Conservation (phyloP, 2,888 invertebrate species). For the Polydrusus pterygomalis region DNA sequence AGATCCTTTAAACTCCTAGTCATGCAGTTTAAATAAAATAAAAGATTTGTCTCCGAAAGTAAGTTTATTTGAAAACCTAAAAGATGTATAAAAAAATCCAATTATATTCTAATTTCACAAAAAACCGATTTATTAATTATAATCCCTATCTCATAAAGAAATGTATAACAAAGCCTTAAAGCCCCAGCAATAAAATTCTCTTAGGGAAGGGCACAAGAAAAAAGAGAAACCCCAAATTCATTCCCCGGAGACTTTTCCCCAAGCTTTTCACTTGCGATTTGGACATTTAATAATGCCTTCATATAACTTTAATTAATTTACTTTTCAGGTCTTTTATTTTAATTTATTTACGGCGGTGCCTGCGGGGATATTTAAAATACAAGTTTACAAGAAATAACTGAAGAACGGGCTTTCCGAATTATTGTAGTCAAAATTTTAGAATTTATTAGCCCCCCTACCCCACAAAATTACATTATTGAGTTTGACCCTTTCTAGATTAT, state of each 20-base stretch:
- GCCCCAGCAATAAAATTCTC: slow-evolving; percentile 49
- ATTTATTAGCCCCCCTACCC: too few species aligned
- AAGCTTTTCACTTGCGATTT: slow-evolving; percentile 53
- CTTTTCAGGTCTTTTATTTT: slow-evolving; percentile 51
- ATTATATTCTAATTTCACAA: slow-evolving; percentile 4
- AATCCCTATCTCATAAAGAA: slow-evolving; percentile 32
- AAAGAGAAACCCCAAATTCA: slow-evolving; percentile 42
- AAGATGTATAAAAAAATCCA: not conserved
- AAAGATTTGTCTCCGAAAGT: too few species aligned
- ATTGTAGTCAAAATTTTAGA: too few species aligned
- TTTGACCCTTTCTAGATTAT: too few species aligned
- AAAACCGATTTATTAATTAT: slow-evolving; percentile 18
- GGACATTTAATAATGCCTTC: slow-evolving; percentile 55
- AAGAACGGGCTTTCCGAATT: not conserved
- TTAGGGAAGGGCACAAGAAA: slow-evolving; percentile 9
- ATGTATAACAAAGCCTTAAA: slow-evolving; percentile 45
- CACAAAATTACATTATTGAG: too few species aligned
- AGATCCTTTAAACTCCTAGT: too few species aligned
- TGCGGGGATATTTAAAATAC: not conserved
- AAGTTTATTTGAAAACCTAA: too few species aligned
- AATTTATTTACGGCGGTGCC: slow-evolving; percentile 2
- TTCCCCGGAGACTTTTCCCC: slow-evolving; percentile 40
- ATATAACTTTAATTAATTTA: slow-evolving; percentile 56
- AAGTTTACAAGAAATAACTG: not conserved
- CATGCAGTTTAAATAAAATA: too few species aligned